Evolutionary conservation across 2,888 invertebrate genomes (phyloP).

Genomic region (Drepana falcataria): DNA sequence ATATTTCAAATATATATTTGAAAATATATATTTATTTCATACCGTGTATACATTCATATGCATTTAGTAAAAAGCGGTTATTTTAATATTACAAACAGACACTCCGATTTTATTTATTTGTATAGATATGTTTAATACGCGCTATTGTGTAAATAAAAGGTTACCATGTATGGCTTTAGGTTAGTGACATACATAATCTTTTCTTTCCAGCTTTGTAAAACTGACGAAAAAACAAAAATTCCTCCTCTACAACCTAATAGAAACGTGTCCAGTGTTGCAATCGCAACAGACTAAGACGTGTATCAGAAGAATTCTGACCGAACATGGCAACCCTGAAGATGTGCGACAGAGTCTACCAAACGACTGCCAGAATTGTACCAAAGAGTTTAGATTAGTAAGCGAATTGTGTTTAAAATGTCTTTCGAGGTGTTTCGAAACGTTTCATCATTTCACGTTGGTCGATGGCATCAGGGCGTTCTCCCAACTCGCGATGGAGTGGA

Average conservation of each 20-base stretch:
- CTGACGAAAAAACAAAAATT: slow-evolving; percentile 55
- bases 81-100: too few species aligned
- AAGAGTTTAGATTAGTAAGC: slow-evolving; percentile 42
- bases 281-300: slow-evolving; percentile 57
- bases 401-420: slow-evolving; percentile 60
- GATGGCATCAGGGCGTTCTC: slow-evolving; percentile 65
- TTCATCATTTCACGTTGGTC: slow-evolving; percentile 53
- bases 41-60: too few species aligned
- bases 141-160: too few species aligned
- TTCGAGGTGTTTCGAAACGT: slow-evolving; percentile 47
- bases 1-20: too few species aligned
- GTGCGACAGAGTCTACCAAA: slow-evolving; percentile 30
- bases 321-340: slow-evolving; percentile 52
- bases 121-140: too few species aligned
- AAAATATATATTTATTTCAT: too few species aligned
- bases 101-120: too few species aligned
- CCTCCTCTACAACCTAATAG: slow-evolving; percentile 63
- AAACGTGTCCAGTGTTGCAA: slow-evolving; percentile 40
- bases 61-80: too few species aligned
- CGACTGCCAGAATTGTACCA: slow-evolving; percentile 42
- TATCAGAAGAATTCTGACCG: slow-evolving; percentile 57
- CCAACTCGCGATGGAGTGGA: slow-evolving; percentile 51
- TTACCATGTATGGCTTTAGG: too few species aligned
- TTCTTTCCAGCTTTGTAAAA: slow-evolving; percentile 47
- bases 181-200: too few species aligned